phyloP scores from a whole-genome alignment of 2,797 vertebrate genomes.

The Diglossa cyanea region DNA sequence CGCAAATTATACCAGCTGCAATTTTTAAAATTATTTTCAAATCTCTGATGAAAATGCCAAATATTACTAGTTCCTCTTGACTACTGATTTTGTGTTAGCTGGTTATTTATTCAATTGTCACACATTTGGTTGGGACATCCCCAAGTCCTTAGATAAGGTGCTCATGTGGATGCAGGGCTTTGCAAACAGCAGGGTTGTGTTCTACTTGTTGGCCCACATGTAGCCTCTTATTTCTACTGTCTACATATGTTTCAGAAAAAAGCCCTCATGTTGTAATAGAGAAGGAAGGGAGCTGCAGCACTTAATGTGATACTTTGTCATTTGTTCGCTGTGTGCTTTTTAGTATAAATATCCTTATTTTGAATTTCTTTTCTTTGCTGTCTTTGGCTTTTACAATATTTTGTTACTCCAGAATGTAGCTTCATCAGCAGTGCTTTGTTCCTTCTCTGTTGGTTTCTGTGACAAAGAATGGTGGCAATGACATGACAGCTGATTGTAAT shows the following conservation, averaged over 20 bases:
- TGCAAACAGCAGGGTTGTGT: not conserved
- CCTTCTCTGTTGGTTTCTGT: conserved; percentile 18
- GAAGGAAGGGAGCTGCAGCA: not conserved
- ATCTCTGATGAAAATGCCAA: not conserved
- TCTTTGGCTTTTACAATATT: conserved; percentile 17
- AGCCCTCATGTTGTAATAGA: not conserved
- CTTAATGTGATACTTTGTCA: not conserved
- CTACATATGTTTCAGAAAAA: not conserved
- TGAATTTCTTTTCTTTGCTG: conserved; percentile 44
- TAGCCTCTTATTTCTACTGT: not conserved
- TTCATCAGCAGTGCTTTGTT: conserved; percentile 47
- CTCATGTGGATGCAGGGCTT: not conserved
- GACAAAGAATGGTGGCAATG: conserved; percentile 10
- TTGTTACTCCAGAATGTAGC: conserved; percentile 6
- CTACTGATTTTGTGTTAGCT: not conserved
- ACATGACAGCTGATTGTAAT: conserved; percentile 26
- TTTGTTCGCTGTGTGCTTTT: conserved; percentile 48
- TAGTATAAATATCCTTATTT: conserved; percentile 23
- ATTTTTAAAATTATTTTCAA: not conserved
- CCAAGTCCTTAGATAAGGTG: not conserved
- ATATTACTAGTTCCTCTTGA: not conserved
- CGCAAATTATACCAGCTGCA: not conserved
- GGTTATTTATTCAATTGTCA: not conserved
- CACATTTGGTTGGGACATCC: not conserved
- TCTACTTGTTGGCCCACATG: not conserved